Evolutionary conservation across 2,888 invertebrate species (phyloP), one percentile per base, ranked within the genome.

Genomic region (Halictus quadricinctus): DNA sequence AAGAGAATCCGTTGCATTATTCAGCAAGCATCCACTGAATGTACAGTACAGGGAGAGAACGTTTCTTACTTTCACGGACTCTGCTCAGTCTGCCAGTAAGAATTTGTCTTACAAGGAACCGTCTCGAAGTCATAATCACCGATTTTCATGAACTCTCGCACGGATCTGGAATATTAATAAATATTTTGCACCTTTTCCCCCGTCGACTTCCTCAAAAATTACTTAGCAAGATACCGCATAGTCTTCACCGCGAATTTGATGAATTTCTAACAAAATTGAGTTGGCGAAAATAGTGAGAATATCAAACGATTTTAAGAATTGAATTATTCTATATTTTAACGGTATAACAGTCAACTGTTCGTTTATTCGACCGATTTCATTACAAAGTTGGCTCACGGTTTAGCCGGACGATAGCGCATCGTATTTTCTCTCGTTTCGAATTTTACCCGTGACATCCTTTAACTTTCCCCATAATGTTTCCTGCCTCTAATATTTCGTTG

Each of bases 1-100:
- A 76, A 88, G 72, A 78, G 74, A 78, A 72, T 43, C 43, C 75
- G 79, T 83, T 88, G 85, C 90, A 88, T 89, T 90, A 89, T 90
- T 89, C 87, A 89, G 58, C 79, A 64, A 15, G 72, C 70, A 78
- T 69, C 69, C 73, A 48, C 50, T 72, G 79, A 86, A 60, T 78
- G 76, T 74, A 79, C 72, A 82, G 78, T 72, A 87, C 84, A 80
- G 79, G 46, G 58, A 72, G 73, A 46, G 69, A 85, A 58, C 80
- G 80, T 87, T 87, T 79, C 81, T 87, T 84, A 87, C 85, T 89
- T 86, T 80, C 79, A 79, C 82, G 79, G 81, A 79, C 83, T 69
- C 76, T 29, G 41, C 46, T 70, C 36, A 77, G 48, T 81, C 48
- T 60, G 76, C 69, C 76, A 79, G 69, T 41, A 76, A 25, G 80